Conservation (phyloP, 2,113 vertebrate species). For the Myodes glareolus region DNA sequence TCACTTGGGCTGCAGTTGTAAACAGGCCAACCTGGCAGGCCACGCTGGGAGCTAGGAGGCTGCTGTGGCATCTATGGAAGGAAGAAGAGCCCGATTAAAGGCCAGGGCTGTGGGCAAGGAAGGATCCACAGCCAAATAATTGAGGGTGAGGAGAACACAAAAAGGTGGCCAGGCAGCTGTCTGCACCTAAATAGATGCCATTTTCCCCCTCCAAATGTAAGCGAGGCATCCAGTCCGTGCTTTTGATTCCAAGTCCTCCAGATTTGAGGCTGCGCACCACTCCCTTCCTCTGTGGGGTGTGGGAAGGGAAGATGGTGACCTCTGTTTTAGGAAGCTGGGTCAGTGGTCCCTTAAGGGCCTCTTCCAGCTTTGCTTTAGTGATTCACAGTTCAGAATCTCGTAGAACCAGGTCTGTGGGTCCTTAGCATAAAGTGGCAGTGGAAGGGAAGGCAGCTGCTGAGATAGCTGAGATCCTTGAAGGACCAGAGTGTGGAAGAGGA, state of each 20-base stretch:
- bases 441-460: neutral
- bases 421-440: neutral
- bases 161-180: too few relatives aligned
- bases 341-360: neutral
- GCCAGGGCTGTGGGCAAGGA: neutral
- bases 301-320: too few relatives aligned
- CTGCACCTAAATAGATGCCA: too few relatives aligned
- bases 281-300: neutral
- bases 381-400: neutral
- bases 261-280: neutral
- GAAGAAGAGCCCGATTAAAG: neutral
- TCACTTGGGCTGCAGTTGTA: neutral
- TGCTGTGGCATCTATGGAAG: fast-evolving
- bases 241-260: neutral
- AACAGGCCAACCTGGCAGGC: neutral
- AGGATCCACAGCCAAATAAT: neutral
- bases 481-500: neutral
- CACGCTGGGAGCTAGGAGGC: neutral
- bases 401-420: neutral
- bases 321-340: neutral
- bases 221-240: neutral
- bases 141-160: neutral
- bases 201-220: neutral
- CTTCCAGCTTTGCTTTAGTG: neutral
- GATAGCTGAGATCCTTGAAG: neutral